Evolutionary conservation across 2,113 vertebrate species (phyloP), one percentile per base, ranked within the genome.

Genomic region (Platycercus adscitus): DNA sequence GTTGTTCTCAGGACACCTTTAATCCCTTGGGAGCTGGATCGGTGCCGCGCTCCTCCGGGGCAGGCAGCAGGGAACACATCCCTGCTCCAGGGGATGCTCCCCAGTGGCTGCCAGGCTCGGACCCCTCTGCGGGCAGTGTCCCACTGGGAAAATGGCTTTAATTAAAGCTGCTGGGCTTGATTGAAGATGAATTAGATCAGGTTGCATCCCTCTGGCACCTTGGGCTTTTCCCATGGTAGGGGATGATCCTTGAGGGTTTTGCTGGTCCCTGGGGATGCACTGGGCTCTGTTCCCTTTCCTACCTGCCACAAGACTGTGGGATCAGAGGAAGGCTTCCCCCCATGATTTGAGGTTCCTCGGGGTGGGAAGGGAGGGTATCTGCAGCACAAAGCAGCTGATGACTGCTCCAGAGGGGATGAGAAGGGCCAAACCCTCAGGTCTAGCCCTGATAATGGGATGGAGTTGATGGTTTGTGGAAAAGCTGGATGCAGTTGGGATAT

Each of bases 1-100:
- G 4, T 63, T 93, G 89, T 93, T 95, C 93, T 78, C 93, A 56
- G 92, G 90, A 75, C 91, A 76, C 50, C 39, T 93, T 81, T 95
- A 96, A 96, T 95, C 87, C 91, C 60, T 84, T 0, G 35, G 63
- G 93, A 86, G 77, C 79, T 65, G 56, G 56, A 58, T 10, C 56
- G 56, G 56, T 58, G 56, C 56, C 33, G 33, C 3, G 56, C 50
- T 66, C 73, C 79, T 37, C 79, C 5, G 3, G 82, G 53, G 5
- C 26, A 13, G 58, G 80, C 70, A 6, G 65, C 0, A 2, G 81
- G 76, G 64, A 33, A 50, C 11, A 19, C 2, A 1, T 25, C 19
- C 35, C 47, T 0, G 7, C 76, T 37, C 58, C 73, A 7, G 81
- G 82, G 50, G 76, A 65, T 92, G 93, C 29, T 73, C 80, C 71